A percentile compares a stretch with the other conserved stretches of the same genome.
These are phyloP conservation scores for Chesias legatella DNA, from an alignment of 2,888 invertebrate species.

Conservation along the genomic window DNA sequence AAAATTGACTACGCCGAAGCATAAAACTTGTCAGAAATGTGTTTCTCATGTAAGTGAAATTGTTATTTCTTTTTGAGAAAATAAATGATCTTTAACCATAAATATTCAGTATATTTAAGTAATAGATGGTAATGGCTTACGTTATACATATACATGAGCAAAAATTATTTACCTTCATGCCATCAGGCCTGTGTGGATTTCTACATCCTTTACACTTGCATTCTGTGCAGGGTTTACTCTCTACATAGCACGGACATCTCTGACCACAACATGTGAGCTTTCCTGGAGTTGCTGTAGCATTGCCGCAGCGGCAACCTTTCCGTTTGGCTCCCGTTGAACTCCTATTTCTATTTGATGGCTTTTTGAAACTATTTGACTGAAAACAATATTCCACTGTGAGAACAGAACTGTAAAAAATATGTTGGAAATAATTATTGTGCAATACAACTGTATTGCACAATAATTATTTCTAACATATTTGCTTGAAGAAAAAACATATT, in stretches of 20 bases:
- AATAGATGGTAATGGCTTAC: no score
- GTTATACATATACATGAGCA: no score
- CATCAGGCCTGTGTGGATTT: constrained; percentile 92
- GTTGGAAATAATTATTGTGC: constrained; percentile 26
- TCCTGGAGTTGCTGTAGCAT: constrained; percentile 92
- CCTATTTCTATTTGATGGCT: constrained; percentile 69
- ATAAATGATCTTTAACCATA: no score
- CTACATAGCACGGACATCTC: constrained; percentile 96
- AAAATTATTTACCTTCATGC: constrained; percentile 86
- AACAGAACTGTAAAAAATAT: constrained; percentile 32
- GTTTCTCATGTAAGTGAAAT: no score
- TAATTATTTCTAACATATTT: not conserved
- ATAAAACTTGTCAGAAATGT: no score
- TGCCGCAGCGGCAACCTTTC: constrained; percentile 94
- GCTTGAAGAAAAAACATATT: constrained; percentile 31
- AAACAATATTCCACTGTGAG: constrained; percentile 27
- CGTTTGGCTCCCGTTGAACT: constrained; percentile 76
- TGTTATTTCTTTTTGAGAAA: no score
- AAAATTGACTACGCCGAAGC: no score
- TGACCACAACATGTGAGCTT: constrained; percentile 96
- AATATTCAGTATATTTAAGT: no score
- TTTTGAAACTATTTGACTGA: constrained; percentile 70
- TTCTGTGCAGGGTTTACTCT: constrained; percentile 92
- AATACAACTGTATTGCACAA: not conserved
- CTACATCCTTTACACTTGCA: constrained; percentile 96